phyloP scores from a whole-genome alignment of 2,888 invertebrate genomes.

The Cephus pygmeus region DNA sequence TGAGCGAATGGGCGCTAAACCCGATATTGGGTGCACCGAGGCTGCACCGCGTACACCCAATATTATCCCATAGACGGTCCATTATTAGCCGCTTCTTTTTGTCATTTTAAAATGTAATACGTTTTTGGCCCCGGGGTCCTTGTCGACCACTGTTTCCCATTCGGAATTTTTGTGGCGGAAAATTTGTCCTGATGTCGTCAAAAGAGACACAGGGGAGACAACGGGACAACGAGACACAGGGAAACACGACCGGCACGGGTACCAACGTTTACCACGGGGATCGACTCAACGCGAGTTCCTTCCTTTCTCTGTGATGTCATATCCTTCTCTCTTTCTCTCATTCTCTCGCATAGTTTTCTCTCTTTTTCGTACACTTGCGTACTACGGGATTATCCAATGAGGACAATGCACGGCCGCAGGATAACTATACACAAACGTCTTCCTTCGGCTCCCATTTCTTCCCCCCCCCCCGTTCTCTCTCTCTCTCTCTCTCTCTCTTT shows the following conservation, averaged over 20 bases:
- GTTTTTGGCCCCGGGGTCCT: slow-evolving; percentile 48
- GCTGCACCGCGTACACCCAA: slow-evolving; percentile 22
- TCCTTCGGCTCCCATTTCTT: not conserved
- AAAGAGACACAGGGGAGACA: slow-evolving; percentile 8
- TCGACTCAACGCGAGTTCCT: too few species aligned
- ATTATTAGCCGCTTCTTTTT: slow-evolving; percentile 59
- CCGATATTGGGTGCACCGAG: slow-evolving; percentile 44
- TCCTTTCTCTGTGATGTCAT: too few species aligned
- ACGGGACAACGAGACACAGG: too few species aligned
- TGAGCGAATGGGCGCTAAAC: slow-evolving; percentile 20
- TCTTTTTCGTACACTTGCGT: too few species aligned
- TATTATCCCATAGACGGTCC: slow-evolving; percentile 54
- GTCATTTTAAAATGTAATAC: slow-evolving; percentile 63
- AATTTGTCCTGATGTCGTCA: slow-evolving; percentile 61
- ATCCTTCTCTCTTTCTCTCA: slow-evolving; percentile 8
- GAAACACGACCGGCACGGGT: too few species aligned
- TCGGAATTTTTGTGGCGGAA: slow-evolving; percentile 63
- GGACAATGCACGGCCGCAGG: too few species aligned
- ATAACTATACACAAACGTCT: too few species aligned
- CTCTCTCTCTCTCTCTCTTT: not conserved
- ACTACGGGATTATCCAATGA: too few species aligned
- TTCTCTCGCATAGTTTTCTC: too few species aligned
- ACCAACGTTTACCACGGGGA: too few species aligned
- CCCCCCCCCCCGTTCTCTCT: too few species aligned
- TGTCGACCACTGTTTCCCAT: slow-evolving; percentile 51